Conservation (phyloP, 1,140 invertebrate species). For the Pseudomyrmex gracilis region DNA sequence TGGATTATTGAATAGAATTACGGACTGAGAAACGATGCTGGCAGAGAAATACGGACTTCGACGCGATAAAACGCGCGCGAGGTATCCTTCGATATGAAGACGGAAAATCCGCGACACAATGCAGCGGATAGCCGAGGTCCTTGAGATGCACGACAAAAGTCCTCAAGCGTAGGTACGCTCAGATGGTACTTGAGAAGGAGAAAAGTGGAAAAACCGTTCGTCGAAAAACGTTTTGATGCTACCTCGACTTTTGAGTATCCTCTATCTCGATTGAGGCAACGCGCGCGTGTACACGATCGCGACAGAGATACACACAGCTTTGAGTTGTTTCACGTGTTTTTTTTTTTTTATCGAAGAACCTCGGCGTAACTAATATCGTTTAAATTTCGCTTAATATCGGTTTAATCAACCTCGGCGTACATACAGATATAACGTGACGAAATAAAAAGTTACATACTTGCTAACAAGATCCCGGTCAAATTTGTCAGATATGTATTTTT, state of each 20-base stretch:
- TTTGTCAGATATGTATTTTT: too few relatives aligned
- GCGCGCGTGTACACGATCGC: constrained; percentile 7
- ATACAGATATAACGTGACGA: too few relatives aligned
- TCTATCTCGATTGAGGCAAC: constrained; percentile 16
- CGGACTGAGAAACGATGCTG: neutral
- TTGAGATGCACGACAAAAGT: constrained; percentile 59
- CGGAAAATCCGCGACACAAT: constrained; percentile 41
- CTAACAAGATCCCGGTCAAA: too few relatives aligned
- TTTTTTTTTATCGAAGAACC: neutral
- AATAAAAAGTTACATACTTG: too few relatives aligned
- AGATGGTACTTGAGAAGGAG: constrained; percentile 51
- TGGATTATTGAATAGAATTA: neutral
- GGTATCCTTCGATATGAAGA: constrained; percentile 10
- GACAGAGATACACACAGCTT: neutral
- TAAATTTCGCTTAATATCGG: neutral
- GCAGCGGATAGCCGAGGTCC: constrained; percentile 38
- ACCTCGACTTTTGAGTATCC: constrained; percentile 26
- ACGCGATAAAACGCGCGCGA: constrained; percentile 13
- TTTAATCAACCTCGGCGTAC: too few relatives aligned
- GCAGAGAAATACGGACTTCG: neutral
- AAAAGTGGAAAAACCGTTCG: constrained; percentile 36
- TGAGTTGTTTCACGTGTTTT: neutral
- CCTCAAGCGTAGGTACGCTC: constrained; percentile 53
- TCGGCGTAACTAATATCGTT: neutral
- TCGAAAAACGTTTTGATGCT: constrained; percentile 60